Evolutionary conservation across 2,888 invertebrate species (phyloP), one percentile per base, ranked within the genome.

Genomic region (Cheilosia urbana): DNA sequence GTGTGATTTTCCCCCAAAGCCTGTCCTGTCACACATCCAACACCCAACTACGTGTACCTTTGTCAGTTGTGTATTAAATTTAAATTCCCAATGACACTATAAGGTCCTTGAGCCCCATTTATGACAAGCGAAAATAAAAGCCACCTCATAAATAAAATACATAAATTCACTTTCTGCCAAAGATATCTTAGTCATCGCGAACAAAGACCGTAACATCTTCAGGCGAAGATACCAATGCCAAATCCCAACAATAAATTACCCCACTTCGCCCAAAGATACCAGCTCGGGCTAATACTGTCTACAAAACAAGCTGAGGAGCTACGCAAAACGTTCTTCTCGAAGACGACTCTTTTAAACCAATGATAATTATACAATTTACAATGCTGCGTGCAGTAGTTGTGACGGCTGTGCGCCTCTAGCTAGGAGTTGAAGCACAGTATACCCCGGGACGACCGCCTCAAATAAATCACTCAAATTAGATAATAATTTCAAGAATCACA

Each of bases 391-490:
- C 4, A 11, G n/a, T 27, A 24, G 24, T 2, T 3, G 24, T 3
- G 24, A 24, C 27, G 7, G 27, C 6, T 27, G 6, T 27, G 19
- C 2, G 42, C 37, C 4, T 19, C 24, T 4, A 4, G 15, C 19
- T 34, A 55, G 55, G 21, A 62, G 42, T 66, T 45, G 11, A 72
- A 42, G 15, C 51, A 71, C 55, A 27, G 3, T 17, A 45, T 17
- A 45, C n/a, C 7, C 37, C 51, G 49, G 42, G 72, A 53, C 19
- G 45, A 60, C 49, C 73, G 62, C 45, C 60, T 66, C 53, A 47
- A 80, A 68, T 80, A 80, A 80, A 80, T 80, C 80, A 80, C 53
- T 75, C 73, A 68, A 75, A 80, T 66, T 37, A 68, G 80, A 75
- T 80, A 75, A 80, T 80, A 80, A 68, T 75, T 68, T 68, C 37